Base-by-base conservation (phyloP, 2,888 invertebrate species). In the Cephus spinipes region DNA sequence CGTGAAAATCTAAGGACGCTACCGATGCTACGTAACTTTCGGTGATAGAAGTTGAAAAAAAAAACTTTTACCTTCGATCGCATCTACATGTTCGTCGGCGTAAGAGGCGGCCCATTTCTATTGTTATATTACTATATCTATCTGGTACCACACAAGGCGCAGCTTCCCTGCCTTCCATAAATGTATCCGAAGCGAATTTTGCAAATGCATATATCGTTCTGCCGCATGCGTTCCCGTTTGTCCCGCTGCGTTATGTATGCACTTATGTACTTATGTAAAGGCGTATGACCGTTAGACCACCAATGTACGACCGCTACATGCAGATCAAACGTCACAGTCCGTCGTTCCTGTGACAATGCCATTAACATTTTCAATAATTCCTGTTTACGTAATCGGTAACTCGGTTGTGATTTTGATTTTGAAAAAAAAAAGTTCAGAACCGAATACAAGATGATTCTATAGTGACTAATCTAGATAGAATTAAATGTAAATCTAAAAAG, bases 61-160 rank as follows among this genome's bases (percentile, higher is more conserved):
- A 85, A 85, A 86, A 85, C 81, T 85, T 85, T 86, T 86, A 85
- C 85, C 85, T 85, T 85, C 85, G 82, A 83, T 84, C 84, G 69
- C 81, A 82, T 85, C 81, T 79, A 81, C 81, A 83, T 84, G 78
- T 80, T 80, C 79, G 80, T 55, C 55, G 55, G 55, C 23, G 55
- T 55, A 55, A 55, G 9, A 23, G 55, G 23, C 55, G 55, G 23
- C 23, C 23, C 55, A 55, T 23, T 9, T 55, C 23, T 23, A 9
- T 23, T 55, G 23, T 15, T 23, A 23, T 55, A 55, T 55, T 23
- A 55, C 55, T 55, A 23, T 55, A 55, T 55, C 23, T 55, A 55
- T 9, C 23, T 23, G 55, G 23, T 55, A 55, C 23, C 23, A 55
- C 9, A 23, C 55, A 55, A 23, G 55, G 55, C 71, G 71, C 33